Conservation (phyloP, 2,888 invertebrate species). For the Drosophila cognata region DNA sequence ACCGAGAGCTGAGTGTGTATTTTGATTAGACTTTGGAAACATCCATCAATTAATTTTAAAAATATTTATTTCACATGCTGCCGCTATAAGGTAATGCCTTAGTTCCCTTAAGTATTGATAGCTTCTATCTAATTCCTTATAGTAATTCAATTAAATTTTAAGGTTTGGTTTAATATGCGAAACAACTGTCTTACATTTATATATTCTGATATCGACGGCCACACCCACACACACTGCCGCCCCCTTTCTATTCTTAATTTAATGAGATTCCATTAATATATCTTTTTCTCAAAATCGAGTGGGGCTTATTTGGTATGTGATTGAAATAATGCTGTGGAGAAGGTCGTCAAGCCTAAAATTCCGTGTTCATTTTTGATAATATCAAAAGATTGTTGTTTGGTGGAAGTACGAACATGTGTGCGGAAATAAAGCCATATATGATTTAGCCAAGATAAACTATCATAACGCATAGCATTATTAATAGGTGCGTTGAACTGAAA, state of each 20-base stretch:
- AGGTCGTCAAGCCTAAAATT: constrained; percentile 22
- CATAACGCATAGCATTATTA: constrained; percentile 23
- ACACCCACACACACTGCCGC: not conserved
- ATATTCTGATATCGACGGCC: not conserved
- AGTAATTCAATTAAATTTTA: not conserved
- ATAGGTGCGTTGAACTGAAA: constrained; percentile 65
- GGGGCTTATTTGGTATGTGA: not conserved
- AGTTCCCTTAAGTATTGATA: not conserved
- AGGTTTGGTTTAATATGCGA: not conserved
- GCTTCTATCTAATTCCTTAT: not conserved
- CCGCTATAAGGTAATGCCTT: not conserved
- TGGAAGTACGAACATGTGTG: constrained; percentile 21
- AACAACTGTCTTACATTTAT: not conserved
- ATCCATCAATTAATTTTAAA: not conserved
- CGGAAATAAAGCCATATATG: constrained; percentile 54
- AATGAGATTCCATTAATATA: not conserved
- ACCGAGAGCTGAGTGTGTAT: not conserved
- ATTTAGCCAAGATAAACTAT: constrained; percentile 27
- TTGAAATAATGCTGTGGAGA: not conserved
- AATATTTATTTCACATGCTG: not conserved
- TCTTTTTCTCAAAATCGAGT: not conserved
- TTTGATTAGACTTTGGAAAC: too few species aligned
- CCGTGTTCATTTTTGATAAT: constrained; percentile 31
- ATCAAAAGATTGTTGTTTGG: not conserved
- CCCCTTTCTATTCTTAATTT: not conserved